phyloP scores from a whole-genome alignment of 2,113 vertebrate species.

The Natator depressus region DNA sequence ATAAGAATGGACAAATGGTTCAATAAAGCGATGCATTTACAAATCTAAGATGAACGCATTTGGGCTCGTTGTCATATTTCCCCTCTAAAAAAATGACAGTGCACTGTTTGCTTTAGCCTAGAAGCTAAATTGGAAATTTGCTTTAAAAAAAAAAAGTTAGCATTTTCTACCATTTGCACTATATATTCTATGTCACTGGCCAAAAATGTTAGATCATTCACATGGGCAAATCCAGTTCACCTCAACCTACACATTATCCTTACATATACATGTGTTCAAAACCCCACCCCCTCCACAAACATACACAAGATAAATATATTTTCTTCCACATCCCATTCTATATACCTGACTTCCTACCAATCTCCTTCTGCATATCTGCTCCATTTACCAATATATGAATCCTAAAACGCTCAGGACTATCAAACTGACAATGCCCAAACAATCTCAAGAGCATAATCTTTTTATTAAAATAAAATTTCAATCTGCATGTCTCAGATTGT shows the following conservation, averaged over 20 bases:
- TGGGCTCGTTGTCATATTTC: conserved; percentile 44
- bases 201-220: conserved; percentile 59
- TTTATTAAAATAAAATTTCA: conserved; percentile 5
- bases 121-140: conserved; percentile 63
- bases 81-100: conserved; percentile 31
- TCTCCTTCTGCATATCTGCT: neutral
- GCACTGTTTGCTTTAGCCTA: conserved; percentile 52
- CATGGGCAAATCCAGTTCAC: conserved; percentile 59
- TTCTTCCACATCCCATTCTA: neutral
- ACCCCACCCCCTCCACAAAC: neutral
- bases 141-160: neutral
- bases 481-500: neutral
- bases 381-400: neutral
- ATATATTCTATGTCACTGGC: conserved; percentile 56
- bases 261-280: neutral
- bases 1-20: conserved; percentile 77
- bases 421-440: neutral
- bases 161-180: neutral
- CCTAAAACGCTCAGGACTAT: neutral
- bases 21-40: conserved; percentile 67
- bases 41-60: conserved; percentile 58
- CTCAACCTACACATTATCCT: conserved; percentile 43
- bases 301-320: neutral
- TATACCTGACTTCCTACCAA: neutral
- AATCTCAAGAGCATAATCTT: neutral